Conservation (phyloP, 1,140 invertebrate genomes). For the Anastatus disparis region DNA sequence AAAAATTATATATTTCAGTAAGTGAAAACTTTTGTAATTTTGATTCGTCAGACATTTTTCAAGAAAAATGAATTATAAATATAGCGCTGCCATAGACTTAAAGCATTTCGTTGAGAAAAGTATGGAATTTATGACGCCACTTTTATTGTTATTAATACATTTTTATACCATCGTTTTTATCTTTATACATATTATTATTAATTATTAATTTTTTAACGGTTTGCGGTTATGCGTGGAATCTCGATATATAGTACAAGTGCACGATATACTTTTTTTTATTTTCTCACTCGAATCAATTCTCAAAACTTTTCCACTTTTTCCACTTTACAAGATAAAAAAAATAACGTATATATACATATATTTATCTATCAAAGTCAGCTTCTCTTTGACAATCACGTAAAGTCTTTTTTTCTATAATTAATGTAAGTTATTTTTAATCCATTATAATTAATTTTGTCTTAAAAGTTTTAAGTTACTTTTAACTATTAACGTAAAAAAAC, state of each 20-base stretch:
- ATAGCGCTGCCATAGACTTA: constrained; percentile 1
- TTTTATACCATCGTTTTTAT: constrained; percentile 40
- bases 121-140: constrained; percentile 13
- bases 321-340: constrained; percentile 9
- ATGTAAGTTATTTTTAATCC: constrained; percentile 4
- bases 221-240: constrained; percentile 6
- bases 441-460: not conserved
- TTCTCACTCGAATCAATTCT: not conserved
- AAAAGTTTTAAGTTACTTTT: not conserved
- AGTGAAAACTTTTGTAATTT: constrained; percentile 6
- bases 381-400: constrained; percentile 28
- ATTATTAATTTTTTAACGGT: constrained; percentile 14
- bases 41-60: not conserved
- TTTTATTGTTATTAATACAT: constrained; percentile 31
- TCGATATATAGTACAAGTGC: constrained; percentile 23
- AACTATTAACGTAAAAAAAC: not conserved
- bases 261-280: constrained; percentile 13
- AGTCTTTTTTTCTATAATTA: not conserved
- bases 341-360: not conserved
- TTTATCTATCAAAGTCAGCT: not conserved
- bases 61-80: too few species aligned
- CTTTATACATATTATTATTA: constrained; percentile 27
- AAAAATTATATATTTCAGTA: constrained; percentile 10
- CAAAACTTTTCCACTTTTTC: not conserved
- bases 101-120: not conserved